Evolutionary conservation across 1,140 invertebrate species (phyloP).

Genomic region (Drosophila miranda): DNA sequence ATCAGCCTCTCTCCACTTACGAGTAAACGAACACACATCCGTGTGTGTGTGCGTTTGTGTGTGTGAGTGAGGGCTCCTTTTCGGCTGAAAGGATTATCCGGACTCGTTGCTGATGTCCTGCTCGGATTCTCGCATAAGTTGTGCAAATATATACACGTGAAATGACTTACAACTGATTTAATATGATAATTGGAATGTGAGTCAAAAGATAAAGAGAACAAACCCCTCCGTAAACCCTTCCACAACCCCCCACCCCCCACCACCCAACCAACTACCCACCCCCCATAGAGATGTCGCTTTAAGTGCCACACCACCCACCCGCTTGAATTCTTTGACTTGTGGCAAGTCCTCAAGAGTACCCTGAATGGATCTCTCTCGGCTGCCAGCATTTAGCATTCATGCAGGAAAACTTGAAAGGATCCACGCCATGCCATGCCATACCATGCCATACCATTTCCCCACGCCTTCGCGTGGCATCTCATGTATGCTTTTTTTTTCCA

Average conservation of each 20-base stretch:
- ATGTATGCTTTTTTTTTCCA: constrained; percentile 41
- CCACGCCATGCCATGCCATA: not conserved
- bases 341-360: constrained; percentile 7
- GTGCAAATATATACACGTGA: constrained; percentile 66
- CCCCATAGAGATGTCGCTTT: constrained; percentile 7
- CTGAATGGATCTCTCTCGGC: constrained; percentile 46
- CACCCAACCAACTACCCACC: constrained; percentile 3
- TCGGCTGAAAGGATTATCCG: constrained; percentile 60
- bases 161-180: constrained; percentile 76
- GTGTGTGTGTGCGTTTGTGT: constrained; percentile 14
- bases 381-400: constrained; percentile 37
- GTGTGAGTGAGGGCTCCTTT: constrained; percentile 21
- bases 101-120: constrained; percentile 28
- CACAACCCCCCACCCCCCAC: not conserved
- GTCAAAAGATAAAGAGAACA: constrained; percentile 50
- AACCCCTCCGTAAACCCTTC: too few species aligned
- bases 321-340: constrained; percentile 56
- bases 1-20: constrained; percentile 1
- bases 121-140: constrained; percentile 45
- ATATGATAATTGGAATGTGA: constrained; percentile 73
- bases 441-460: not conserved
- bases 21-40: too few species aligned
- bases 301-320: constrained; percentile 11
- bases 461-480: constrained; percentile 5
- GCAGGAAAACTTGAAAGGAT: constrained; percentile 30